Percentiles rank a stretch among this genome's conserved stretches.
Evolutionary conservation across 2,888 invertebrate species (phyloP).

Genomic region (Polydesmus complanatus): DNA sequence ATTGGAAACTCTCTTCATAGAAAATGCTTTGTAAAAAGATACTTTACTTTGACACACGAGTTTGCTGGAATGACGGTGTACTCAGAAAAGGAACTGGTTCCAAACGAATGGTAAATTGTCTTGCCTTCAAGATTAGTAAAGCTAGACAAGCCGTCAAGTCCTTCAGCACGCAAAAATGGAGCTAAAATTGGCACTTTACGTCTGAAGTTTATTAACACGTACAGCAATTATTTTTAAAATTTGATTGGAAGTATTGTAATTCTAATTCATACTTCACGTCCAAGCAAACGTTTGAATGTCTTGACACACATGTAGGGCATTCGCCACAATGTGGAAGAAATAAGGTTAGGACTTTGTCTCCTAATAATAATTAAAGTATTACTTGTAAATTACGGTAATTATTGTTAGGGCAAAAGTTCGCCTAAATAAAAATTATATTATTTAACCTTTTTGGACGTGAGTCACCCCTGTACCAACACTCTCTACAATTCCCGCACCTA

Average conservation of each 20-base stretch:
- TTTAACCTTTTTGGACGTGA: background rate
- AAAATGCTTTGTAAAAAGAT: no score
- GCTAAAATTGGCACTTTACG: background rate
- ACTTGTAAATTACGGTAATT: background rate
- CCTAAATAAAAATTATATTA: no score
- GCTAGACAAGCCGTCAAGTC: background rate
- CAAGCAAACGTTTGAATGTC: conserved; percentile 1
- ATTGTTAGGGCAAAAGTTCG: no score
- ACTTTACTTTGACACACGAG: conserved; percentile 11
- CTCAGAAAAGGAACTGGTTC: conserved; percentile 5
- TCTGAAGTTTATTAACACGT: background rate
- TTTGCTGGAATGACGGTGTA: conserved; percentile 9
- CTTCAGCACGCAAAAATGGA: background rate
- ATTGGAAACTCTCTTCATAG: no score
- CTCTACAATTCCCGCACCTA: background rate
- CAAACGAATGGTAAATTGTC: conserved; percentile 2
- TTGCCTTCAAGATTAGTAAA: background rate
- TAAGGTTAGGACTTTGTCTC: conserved; percentile 9
- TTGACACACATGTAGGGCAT: background rate
- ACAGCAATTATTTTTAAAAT: no score
- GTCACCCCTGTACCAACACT: background rate
- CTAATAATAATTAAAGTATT: background rate
- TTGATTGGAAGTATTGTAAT: no score
- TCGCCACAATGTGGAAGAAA: conserved; percentile 10
- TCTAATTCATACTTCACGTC: background rate